Conservation (phyloP, 2,888 invertebrate genomes). For the Chaitophorus viminalis region DNA sequence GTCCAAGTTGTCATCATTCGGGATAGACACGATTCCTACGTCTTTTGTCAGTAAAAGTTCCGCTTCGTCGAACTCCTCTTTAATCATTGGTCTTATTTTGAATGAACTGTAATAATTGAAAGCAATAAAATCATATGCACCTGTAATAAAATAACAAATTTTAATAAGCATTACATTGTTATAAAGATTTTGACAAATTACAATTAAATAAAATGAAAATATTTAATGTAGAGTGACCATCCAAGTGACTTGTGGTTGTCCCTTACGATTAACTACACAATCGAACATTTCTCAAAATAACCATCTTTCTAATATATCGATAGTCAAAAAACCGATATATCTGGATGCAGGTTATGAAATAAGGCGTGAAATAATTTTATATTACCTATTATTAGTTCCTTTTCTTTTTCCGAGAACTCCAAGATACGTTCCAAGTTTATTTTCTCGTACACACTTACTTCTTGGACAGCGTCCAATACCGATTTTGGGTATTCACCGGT, state of each 20-base stretch:
- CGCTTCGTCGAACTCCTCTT: neutral
- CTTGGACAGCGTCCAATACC: neutral
- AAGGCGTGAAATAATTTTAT: neutral
- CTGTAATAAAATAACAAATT: neutral
- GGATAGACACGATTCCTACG: neutral
- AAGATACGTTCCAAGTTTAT: neutral
- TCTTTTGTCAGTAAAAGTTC: neutral
- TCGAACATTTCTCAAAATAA: too few species aligned
- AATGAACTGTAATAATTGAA: slow-evolving; percentile 9
- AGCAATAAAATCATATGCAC: slow-evolving; percentile 14
- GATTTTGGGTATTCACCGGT: neutral
- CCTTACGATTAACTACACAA: too few species aligned
- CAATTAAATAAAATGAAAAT: too few species aligned
- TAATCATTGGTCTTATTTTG: neutral
- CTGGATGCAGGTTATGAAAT: neutral
- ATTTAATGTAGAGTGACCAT: too few species aligned
- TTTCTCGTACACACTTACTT: neutral
- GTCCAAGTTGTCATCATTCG: neutral
- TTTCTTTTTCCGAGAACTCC: neutral
- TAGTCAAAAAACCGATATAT: too few species aligned
- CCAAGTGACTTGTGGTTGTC: too few species aligned
- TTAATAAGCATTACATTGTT: too few species aligned
- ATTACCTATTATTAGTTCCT: neutral
- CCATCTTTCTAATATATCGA: too few species aligned
- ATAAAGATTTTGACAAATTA: neutral